A percentile compares a stretch with the other conserved stretches of the same genome.
These are phyloP conservation scores for Stenoptilia bipunctidactyla DNA, from an alignment of 2,888 invertebrate species.

Conservation along the genomic window DNA sequence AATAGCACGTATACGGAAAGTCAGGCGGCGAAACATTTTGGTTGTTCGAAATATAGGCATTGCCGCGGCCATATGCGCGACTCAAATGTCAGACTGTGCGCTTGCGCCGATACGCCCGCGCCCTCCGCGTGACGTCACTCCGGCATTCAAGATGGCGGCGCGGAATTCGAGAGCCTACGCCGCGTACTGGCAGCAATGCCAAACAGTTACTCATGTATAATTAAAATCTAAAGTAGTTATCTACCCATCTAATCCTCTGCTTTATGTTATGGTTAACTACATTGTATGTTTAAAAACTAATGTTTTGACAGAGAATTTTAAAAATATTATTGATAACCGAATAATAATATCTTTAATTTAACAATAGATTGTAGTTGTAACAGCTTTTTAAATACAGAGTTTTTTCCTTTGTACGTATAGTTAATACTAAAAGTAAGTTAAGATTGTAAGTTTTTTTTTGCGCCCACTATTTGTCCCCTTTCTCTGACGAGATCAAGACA, in stretches of 20 bases:
- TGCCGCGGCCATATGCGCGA: constrained; percentile 56
- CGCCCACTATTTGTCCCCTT: constrained; percentile 30
- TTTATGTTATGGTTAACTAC: too few relatives aligned
- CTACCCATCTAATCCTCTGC: too few relatives aligned
- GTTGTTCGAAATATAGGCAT: constrained; percentile 38
- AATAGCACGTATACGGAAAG: constrained; percentile 43
- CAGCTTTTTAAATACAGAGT: too few relatives aligned
- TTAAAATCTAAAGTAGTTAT: constrained; percentile 3
- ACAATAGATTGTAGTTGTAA: too few relatives aligned
- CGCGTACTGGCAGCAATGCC: constrained; percentile 6
- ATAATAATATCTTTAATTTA: too few relatives aligned
- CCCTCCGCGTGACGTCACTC: constrained; percentile 61
- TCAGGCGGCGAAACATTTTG: constrained; percentile 59
- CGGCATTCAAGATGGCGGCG: constrained; percentile 67
- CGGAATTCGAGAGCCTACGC: constrained; percentile 64
- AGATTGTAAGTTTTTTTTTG: constrained; percentile 17
- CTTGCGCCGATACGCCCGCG: constrained; percentile 52
- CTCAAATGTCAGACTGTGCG: constrained; percentile 52
- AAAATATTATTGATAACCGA: too few relatives aligned
- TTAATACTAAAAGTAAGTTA: too few relatives aligned
- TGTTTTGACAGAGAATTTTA: too few relatives aligned
- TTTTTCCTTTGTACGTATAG: too few relatives aligned
- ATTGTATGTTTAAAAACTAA: too few relatives aligned
- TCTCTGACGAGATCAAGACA: constrained; percentile 26
- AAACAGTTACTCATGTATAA: constrained; percentile 5